Evolutionary conservation across 2,113 vertebrate species (phyloP).

Genomic region (Otocyon megalotis): DNA sequence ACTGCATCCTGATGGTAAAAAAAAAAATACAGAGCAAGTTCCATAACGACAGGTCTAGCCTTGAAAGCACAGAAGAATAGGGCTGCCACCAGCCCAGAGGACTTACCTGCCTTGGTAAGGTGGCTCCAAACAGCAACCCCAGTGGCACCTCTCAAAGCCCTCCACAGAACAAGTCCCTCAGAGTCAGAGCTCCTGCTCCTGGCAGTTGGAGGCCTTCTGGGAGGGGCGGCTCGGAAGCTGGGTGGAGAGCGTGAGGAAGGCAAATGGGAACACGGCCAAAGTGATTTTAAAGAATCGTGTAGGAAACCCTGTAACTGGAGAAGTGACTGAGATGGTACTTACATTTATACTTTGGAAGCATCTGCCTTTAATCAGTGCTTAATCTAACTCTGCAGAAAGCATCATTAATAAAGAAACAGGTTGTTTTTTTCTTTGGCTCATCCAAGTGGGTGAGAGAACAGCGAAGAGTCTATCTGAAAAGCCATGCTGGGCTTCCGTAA

Average conservation of each 20-base stretch:
- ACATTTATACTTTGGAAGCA: constrained; percentile 78
- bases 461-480: constrained; percentile 25
- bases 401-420: constrained; percentile 82
- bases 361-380: constrained; percentile 77
- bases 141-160: not conserved
- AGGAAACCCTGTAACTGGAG: constrained; percentile 73
- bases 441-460: constrained; percentile 46
- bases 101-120: constrained; percentile 54
- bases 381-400: constrained; percentile 80
- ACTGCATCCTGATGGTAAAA: not conserved
- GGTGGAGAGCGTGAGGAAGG: constrained; percentile 73
- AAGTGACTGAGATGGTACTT: constrained; percentile 75
- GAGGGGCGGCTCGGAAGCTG: constrained; percentile 74
- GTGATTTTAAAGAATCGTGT: constrained; percentile 74
- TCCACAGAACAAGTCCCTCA: not conserved
- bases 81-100: not conserved
- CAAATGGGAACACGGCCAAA: constrained; percentile 77
- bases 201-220: constrained; percentile 56
- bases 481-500: not conserved
- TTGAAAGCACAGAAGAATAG: not conserved
- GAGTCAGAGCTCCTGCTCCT: not conserved
- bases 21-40: not conserved
- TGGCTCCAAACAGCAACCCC: not conserved
- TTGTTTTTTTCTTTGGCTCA: constrained; percentile 43
- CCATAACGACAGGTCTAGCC: not conserved